Conservation (phyloP, 2,113 vertebrate genomes). For the Scophthalmus maximus region DNA sequence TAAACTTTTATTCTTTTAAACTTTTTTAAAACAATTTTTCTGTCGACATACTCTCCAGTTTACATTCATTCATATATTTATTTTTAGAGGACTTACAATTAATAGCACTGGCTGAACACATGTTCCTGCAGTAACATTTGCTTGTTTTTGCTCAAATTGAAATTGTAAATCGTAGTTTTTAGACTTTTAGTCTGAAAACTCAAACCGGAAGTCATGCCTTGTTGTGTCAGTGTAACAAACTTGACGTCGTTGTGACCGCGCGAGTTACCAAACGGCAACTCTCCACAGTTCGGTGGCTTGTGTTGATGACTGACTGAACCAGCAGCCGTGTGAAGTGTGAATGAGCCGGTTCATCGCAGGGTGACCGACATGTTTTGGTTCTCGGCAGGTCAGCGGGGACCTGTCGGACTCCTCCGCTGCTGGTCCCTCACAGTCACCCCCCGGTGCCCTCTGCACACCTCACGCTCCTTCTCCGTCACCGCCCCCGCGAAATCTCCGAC, state of each 20-base stretch:
- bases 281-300: background rate
- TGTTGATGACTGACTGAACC: background rate
- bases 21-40: too few species aligned
- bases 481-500: background rate
- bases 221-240: background rate
- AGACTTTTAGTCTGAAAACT: conserved; percentile 42
- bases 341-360: background rate
- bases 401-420: conserved; percentile 37
- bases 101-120: too few species aligned
- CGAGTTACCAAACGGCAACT: background rate
- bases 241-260: background rate
- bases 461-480: conserved; percentile 54
- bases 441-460: background rate
- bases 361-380: conserved; percentile 48
- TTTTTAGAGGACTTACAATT: background rate
- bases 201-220: conserved; percentile 25
- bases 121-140: too few species aligned
- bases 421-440: conserved; percentile 11
- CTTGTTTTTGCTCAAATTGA: too few species aligned
- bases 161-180: too few species aligned
- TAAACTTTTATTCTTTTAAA: too few species aligned
- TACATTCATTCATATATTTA: background rate
- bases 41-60: too few species aligned
- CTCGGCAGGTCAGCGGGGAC: conserved; percentile 27
- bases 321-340: background rate